phyloP scores from a whole-genome alignment of 2,888 invertebrate genomes.

The Pseudococcus viburni region DNA sequence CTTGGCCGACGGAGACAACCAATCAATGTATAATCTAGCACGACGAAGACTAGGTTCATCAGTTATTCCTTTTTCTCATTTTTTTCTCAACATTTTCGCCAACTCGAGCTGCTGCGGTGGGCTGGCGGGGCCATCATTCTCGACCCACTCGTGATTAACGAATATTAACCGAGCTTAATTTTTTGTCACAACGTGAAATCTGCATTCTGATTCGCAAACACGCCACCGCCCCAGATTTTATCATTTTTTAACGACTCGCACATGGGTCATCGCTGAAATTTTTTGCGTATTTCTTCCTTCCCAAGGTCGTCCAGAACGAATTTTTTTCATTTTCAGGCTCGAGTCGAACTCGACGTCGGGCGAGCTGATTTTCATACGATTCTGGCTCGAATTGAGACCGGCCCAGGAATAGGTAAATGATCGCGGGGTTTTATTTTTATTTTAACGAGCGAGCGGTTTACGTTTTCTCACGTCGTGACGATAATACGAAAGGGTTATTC shows the following conservation, averaged over 20 bases:
- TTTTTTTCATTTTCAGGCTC: background rate
- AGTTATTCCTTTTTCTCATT: conserved; percentile 28
- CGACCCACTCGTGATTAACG: background rate
- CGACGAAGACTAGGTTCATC: conserved; percentile 24
- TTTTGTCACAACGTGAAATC: conserved; percentile 33
- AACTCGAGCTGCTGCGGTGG: background rate
- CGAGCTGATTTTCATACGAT: background rate
- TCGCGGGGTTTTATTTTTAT: too few species aligned
- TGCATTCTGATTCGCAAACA: conserved; percentile 20
- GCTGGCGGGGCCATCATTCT: background rate
- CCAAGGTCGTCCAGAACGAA: background rate
- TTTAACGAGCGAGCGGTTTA: too few species aligned
- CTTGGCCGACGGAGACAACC: conserved; percentile 65
- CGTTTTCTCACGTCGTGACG: too few species aligned
- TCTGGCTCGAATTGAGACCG: too few species aligned
- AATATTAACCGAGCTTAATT: conserved; percentile 1
- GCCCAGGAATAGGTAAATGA: too few species aligned
- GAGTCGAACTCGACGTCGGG: too few species aligned
- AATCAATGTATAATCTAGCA: conserved; percentile 53
- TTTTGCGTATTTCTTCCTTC: background rate
- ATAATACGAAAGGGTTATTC: too few species aligned
- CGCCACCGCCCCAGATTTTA: background rate
- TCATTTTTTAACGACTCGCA: background rate
- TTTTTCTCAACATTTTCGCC: conserved; percentile 1
- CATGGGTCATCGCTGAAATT: conserved; percentile 7